phyloP scores from a whole-genome alignment of 2,797 vertebrate species.

The Fratercula arctica region DNA sequence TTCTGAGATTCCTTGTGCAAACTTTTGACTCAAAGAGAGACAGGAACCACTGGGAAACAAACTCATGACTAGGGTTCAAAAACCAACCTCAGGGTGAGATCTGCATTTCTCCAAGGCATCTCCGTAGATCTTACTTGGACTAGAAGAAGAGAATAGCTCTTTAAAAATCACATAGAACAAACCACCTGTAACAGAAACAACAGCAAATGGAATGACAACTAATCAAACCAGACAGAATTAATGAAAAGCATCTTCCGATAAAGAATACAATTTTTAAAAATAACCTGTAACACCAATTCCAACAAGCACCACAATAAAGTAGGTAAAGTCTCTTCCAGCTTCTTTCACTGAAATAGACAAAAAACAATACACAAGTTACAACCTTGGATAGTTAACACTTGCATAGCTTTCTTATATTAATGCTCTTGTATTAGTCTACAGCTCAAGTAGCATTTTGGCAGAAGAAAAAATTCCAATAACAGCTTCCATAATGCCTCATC shows the following conservation, averaged over 20 bases:
- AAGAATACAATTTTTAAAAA: slow-evolving; percentile 10
- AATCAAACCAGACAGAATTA: background rate
- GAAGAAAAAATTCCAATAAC: background rate
- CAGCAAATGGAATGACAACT: background rate
- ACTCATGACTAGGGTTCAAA: background rate
- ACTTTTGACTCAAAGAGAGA: background rate
- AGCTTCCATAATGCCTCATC: background rate
- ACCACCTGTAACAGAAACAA: slow-evolving; percentile 81
- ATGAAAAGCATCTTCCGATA: background rate
- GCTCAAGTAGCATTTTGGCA: background rate
- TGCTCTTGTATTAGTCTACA: background rate
- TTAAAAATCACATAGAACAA: slow-evolving; percentile 94
- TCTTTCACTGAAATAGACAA: slow-evolving; percentile 85
- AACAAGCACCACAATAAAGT: slow-evolving; percentile 89
- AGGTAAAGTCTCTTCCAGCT: slow-evolving; percentile 91
- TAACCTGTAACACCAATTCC: slow-evolving; percentile 92
- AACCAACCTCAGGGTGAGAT: slow-evolving; percentile 89
- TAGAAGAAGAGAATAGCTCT: slow-evolving; percentile 93
- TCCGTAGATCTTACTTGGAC: slow-evolving; percentile 92
- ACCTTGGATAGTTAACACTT: background rate
- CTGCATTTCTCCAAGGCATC: slow-evolving; percentile 90
- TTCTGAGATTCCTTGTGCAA: background rate
- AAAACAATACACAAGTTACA: background rate
- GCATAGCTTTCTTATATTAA: background rate
- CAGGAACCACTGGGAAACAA: background rate